These are phyloP conservation scores for Melospiza georgiana DNA, from an alignment of 2,113 vertebrate genomes.

Conservation along the genomic window DNA sequence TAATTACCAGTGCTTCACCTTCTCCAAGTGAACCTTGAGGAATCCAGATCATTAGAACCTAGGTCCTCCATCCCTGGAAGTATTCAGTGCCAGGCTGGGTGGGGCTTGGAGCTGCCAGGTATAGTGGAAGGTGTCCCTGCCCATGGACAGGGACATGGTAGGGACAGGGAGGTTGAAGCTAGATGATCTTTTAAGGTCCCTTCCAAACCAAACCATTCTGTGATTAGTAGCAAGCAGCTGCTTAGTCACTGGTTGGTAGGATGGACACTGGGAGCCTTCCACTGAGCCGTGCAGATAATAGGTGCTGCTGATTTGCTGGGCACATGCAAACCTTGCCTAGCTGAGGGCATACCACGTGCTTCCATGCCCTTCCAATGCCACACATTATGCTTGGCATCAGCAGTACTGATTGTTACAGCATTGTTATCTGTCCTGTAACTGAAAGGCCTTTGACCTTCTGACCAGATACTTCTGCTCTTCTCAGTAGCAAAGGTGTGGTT, in stretches of 20 bases:
- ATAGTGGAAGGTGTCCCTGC: background rate
- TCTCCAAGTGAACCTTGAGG: background rate
- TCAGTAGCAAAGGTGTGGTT: background rate
- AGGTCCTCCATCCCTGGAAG: background rate
- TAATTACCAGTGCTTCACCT: background rate
- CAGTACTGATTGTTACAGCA: background rate
- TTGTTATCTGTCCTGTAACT: background rate
- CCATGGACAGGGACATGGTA: background rate
- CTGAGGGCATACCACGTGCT: rapidly evolving
- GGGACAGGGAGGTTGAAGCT: background rate
- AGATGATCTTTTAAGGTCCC: background rate
- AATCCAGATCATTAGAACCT: background rate
- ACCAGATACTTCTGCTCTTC: background rate
- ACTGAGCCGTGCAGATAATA: background rate
- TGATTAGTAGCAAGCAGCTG: background rate
- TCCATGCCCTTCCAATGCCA: background rate
- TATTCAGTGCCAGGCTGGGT: background rate
- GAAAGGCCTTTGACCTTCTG: background rate
- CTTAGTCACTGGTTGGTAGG: background rate
- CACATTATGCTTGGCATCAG: background rate
- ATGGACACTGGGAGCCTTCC: background rate
- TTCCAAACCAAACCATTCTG: background rate
- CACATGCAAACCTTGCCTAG: background rate
- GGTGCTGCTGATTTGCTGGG: background rate
- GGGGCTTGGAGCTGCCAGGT: background rate